Base-by-base conservation (phyloP, 2,113 vertebrate genomes). In the Pseudois nayaur region DNA sequence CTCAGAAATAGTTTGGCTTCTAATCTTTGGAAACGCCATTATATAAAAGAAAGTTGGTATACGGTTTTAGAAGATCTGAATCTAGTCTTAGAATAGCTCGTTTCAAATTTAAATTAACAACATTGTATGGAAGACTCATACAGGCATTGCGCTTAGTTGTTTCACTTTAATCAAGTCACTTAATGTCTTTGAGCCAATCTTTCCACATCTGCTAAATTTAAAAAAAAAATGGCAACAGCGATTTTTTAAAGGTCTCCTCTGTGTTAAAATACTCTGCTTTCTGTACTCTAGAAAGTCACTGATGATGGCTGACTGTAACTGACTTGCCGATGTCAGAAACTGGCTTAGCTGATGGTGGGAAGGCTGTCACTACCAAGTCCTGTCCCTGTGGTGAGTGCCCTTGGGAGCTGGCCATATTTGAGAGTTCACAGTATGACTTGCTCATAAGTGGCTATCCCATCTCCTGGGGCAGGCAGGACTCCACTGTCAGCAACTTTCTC, bases 281-380 rank as follows among this genome's bases (percentile, higher is more conserved):
- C 29, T 94, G 4, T 82, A 31, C 33, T 40, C 23, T 19, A 89
- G 27, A 96, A 82, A 71, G 17, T 76, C 3, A 14, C 8, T n/a
- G 85, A 19, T 83, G 83, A 43, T 79, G 67, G 67, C 50, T 87
- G 78, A 40, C 15, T 33, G 0, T 89, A 93, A 94, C 48, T 91
- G 85, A 64, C 6, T 62, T 86, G 6, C 16, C 93, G 57, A 91
- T 94, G 93, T 95, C 93, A 97, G 62, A 97, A 62, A 23, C 29
- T 91, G 76, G 6, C 4, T 84, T 36, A 15, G 31, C 12, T 74
- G 67, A 23, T 1, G 33, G 54, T n/a, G 27, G 45, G 16, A 48
- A 5, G 2, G 6, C 9, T 62, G 33, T 87, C 52, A 86, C 8
- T 2, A 13, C 15, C 25, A 87, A 59, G 27, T 40, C 60, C 59